Evolutionary conservation across 2,888 invertebrate species (phyloP).

Genomic region (Acanthosepion lycidas): DNA sequence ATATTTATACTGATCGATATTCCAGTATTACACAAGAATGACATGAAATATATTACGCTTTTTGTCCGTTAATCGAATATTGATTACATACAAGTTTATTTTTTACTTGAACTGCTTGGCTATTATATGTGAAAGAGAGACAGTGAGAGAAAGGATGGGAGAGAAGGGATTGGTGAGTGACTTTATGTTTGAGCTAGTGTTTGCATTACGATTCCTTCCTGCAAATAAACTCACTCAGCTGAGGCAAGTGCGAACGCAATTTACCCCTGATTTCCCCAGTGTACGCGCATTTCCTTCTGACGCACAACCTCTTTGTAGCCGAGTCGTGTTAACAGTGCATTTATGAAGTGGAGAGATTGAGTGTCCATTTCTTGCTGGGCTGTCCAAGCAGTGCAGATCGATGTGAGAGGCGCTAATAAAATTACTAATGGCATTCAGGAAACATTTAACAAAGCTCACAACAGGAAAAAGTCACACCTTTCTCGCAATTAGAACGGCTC

Average conservation of each 20-base stretch:
- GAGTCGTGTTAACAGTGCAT: background rate
- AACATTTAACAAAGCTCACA: background rate
- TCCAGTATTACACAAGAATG: no score
- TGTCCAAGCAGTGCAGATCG: background rate
- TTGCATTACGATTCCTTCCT: no score
- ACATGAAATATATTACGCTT: no score
- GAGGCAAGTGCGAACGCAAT: background rate
- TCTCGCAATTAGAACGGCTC: background rate
- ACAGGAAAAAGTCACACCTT: background rate
- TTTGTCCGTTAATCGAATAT: no score
- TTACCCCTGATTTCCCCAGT: background rate
- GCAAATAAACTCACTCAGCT: no score
- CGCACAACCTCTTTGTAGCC: background rate
- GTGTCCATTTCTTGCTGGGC: background rate
- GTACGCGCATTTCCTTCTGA: background rate
- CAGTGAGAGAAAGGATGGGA: no score
- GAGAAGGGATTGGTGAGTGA: no score
- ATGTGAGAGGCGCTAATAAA: background rate
- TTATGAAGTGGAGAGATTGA: background rate
- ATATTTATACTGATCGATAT: background rate
- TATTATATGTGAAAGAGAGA: no score
- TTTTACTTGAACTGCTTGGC: no score
- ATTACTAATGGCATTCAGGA: conserved; percentile 16
- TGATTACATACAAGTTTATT: background rate
- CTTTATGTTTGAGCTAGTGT: no score